Evolutionary conservation across 2,113 vertebrate species (phyloP), one percentile per base, ranked within the genome.

Genomic region (Apodemus speciosus): DNA sequence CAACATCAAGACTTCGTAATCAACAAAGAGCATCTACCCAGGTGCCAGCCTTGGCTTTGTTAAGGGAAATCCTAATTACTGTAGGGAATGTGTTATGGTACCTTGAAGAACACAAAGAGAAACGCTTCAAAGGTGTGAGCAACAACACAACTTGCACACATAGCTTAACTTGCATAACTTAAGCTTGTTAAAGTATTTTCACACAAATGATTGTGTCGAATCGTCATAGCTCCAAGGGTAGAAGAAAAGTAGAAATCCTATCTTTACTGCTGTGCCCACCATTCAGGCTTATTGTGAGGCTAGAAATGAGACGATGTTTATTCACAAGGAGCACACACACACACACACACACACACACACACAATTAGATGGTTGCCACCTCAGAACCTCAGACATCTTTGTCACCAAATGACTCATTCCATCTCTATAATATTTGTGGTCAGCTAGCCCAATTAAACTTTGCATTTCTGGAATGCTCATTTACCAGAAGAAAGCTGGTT

Each of bases 381-480:
- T 89, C 92, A 86, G 60, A 85, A 40, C 66, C 23, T 85, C 73
- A 85, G 62, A 89, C 27, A 60, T 75, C 53, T 88, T 77, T 93
- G 77, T 95, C 68, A 90, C n/a, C 32, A 88, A 87, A 72, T 95
- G 93, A 95, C 56, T 96, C 88, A 94, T 56, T 73, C 30, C 10
- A 10, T 84, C 60, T 94, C 84, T 94, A 84, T 51, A 72, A 95
- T 95, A 73, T 58, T 35, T 96, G 92, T 94, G 83, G 96, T 89
- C 83, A 89, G 51, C 66, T 89, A 93, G 90, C 62, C 64, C 79
- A 92, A 80, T 86, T 89, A 93, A 83, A 38, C 25, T 15, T 95
- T 79, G 49, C 40, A 53, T 90, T 93, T 23, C 60, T 93, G 85
- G 68, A 79, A 91, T 84, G 38, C 20, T 72, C 56, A 51, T 32